Evolutionary conservation across 2,797 vertebrate genomes (phyloP), one percentile per base, ranked within the genome.

Genomic region (Alfaro cultratus): DNA sequence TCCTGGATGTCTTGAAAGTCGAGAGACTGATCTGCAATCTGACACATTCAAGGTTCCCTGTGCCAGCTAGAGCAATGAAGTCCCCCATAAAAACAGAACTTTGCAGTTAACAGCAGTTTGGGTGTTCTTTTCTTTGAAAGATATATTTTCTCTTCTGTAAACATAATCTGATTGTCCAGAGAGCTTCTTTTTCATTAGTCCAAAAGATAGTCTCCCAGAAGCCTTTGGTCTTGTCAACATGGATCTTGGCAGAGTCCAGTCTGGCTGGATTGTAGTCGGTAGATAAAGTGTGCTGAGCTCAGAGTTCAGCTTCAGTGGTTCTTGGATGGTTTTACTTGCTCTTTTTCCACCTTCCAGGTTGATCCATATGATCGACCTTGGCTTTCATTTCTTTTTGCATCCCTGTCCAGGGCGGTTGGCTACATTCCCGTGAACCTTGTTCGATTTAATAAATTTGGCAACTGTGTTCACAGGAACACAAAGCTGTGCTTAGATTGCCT

Each of bases 291-390:
- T 13, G 5, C 67, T 43, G 67, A 39, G 36, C 36, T 41, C 21
- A 10, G 64, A 67, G 64, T 41, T 67, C 64, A 67, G 64, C 64
- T 67, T 39, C 64, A 41, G 64, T 67, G 36, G 18, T 67, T 67
- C 49, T 23, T 41, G 18, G 36, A 41, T 41, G 9, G 8, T 1
- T 68, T 51, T 43, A n/a, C 67, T 43, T 43, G 21, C 39, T 41
- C 23, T n/a, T 15, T 43, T 70, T 43, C 39, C 41, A 29, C 39
- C 67, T 26, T 7, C 36, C 67, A 43, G 67, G 10, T 70, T n/a
- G 23, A 43, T 41, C 67, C 23, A 15, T 70, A 21, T 70, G 67
- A 43, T 70, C 23, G n/a, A 13, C 18, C 34, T 67, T 21, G 64
- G 64, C 36, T 67, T 67, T 67, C 36, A 67, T 67, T 39, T 67